Evolutionary conservation across 1,140 invertebrate species (phyloP), one percentile per base, ranked within the genome.

Genomic region (Zaprionus ornatus): DNA sequence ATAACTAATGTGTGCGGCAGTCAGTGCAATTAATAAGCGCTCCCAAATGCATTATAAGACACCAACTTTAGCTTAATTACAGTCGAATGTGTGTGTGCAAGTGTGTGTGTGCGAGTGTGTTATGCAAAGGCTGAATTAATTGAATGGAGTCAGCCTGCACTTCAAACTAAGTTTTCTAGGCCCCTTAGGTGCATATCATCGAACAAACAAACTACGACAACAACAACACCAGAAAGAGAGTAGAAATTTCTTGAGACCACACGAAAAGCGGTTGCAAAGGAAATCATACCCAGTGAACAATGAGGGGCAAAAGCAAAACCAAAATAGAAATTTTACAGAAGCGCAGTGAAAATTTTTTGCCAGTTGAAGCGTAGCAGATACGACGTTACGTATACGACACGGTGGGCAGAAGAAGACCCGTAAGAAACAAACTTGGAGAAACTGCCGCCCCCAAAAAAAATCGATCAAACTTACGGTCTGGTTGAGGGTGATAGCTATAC

Each of bases 101-200:
- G n/a, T 66, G 19, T 66, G 23, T 42, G 32, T 60, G 48, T 56
- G 13, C 48, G 40, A 42, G 32, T 57, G 42, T 50, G 73, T 87
- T 88, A 83, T 88, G 83, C 83, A 87, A 88, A 86, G 77, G 72
- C 72, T 50, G 42, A 57, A 71, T 73, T 87, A 83, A 83, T 80
- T 80, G 80, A 71, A 80, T 83, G 67, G 54, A 56, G 37, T 17
- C 37, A 63, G 57, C 42, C 45, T 79, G 78, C 82, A 85, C 82
- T 85, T 77, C 61, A 62, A 73, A 63, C 17, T 35, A 10, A 23
- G 42, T 60, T 69, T 79, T 50, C 25, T 63, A 55, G 54, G 40
- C 55, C 74, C 65, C 62, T 64, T 40, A 17, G 73, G 73, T 17
- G 35, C 73, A 82, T 78, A 78, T 65, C 64, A 85, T 85, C 74